Conservation (phyloP, 2,113 vertebrate species). For the Actenoides lindsayi region DNA sequence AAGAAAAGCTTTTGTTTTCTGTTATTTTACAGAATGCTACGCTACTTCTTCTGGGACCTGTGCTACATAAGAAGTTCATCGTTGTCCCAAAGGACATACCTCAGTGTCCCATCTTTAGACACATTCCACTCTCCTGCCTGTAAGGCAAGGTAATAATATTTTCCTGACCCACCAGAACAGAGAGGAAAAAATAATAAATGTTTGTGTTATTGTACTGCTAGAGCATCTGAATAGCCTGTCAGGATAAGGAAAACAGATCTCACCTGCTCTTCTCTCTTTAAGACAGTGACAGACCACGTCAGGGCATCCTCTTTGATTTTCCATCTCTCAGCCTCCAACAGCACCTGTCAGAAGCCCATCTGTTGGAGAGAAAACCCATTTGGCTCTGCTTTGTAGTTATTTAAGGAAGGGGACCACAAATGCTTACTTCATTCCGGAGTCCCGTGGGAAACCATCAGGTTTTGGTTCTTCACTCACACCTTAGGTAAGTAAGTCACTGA, state of each 20-base stretch:
- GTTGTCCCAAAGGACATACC: background rate
- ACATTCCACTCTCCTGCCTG: background rate
- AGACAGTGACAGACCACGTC: background rate
- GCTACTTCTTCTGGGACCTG: slow-evolving; percentile 14
- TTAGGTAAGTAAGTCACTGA: background rate
- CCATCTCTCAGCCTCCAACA: background rate
- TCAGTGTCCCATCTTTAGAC: background rate
- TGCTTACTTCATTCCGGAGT: background rate
- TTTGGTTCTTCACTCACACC: background rate
- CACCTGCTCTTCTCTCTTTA: background rate
- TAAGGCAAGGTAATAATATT: background rate
- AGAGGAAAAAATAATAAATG: background rate
- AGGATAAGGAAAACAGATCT: background rate
- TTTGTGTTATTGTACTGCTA: background rate
- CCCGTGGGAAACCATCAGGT: background rate
- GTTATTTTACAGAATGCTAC: slow-evolving; percentile 21
- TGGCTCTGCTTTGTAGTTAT: background rate
- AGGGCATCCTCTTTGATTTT: background rate
- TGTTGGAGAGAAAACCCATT: slow-evolving; percentile 5
- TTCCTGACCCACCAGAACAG: background rate
- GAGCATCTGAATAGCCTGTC: background rate
- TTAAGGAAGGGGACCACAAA: background rate
- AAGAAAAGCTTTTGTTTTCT: slow-evolving; percentile 51
- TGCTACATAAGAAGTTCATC: background rate
- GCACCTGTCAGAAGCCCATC: slow-evolving; percentile 27